A percentile compares a stretch with the other conserved stretches of the same genome.
Evolutionary conservation across 1,140 invertebrate species (phyloP).

Genomic region (Nasonia vitripennis): DNA sequence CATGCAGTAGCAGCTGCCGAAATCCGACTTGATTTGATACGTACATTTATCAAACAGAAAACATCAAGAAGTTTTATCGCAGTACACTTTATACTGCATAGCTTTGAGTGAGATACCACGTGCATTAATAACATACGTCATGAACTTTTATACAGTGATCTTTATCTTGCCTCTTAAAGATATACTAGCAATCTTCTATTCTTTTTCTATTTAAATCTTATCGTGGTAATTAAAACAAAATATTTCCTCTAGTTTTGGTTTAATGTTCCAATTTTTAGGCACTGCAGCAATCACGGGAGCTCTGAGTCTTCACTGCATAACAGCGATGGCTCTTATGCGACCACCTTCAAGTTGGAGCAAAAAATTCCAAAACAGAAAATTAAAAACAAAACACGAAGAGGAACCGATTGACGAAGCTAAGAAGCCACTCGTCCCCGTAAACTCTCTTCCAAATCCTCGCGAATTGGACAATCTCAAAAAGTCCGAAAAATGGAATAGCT

Average conservation of each 20-base stretch:
- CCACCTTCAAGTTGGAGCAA: conserved; percentile 55
- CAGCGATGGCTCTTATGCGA: conserved; percentile 71
- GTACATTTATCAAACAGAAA: too few species aligned
- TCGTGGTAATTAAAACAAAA: not conserved
- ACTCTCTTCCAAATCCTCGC: not conserved
- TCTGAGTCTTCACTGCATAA: conserved; percentile 68
- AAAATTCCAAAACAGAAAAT: conserved; percentile 50
- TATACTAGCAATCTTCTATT: too few species aligned
- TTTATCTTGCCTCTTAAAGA: too few species aligned
- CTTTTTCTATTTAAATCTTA: not conserved
- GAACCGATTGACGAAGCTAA: not conserved
- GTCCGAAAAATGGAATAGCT: conserved; percentile 64
- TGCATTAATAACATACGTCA: too few species aligned
- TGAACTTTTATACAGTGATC: too few species aligned
- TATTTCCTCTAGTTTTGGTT: not conserved
- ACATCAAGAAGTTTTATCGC: too few species aligned
- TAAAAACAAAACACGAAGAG: not conserved
- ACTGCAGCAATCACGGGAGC: conserved; percentile 69
- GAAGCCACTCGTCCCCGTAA: not conserved
- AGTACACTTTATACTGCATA: too few species aligned
- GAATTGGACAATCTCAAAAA: conserved; percentile 34
- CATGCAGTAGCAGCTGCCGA: too few species aligned
- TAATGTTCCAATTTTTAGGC: conserved; percentile 57
- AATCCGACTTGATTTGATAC: too few species aligned
- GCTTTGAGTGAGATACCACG: too few species aligned